Evolutionary conservation across 1,140 invertebrate genomes (phyloP).

Genomic region (Euborellia annulipes): DNA sequence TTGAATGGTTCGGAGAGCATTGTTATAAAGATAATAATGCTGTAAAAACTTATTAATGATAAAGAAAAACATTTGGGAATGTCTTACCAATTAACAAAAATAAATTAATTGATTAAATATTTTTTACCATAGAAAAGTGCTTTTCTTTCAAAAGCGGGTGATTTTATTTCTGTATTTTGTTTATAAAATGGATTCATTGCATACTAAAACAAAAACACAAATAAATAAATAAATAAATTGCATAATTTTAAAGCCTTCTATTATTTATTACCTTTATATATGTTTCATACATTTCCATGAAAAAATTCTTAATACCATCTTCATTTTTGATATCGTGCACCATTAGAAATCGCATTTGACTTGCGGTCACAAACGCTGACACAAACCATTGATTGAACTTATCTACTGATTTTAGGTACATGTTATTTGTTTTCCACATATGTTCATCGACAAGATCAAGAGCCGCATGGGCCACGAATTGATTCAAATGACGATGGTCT

Average conservation of each 20-base stretch:
- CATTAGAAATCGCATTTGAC: slow-evolving; percentile 71
- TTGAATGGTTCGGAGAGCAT: slow-evolving; percentile 48
- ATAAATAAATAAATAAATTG: slow-evolving; percentile 2
- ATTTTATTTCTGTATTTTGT: slow-evolving; percentile 81
- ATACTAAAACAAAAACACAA: slow-evolving; percentile 40
- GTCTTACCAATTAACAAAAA: no score
- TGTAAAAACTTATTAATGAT: no score
- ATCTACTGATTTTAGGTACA: slow-evolving; percentile 95
- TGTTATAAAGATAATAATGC: slow-evolving; percentile 27
- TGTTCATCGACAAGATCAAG: slow-evolving; percentile 96
- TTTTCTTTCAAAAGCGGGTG: slow-evolving; percentile 91
- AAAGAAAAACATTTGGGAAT: no score
- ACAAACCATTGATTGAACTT: slow-evolving; percentile 99
- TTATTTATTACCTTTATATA: slow-evolving; percentile 70
- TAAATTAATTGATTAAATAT: slow-evolving; percentile 42
- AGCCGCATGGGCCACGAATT: slow-evolving; percentile 97
- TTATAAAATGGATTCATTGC: slow-evolving; percentile 97
- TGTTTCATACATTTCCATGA: slow-evolving; percentile 93
- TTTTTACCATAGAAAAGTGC: slow-evolving; percentile 81
- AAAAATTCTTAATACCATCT: slow-evolving; percentile 97
- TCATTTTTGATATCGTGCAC: slow-evolving; percentile 95
- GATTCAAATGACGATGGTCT: slow-evolving; percentile 91
- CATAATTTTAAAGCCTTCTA: slow-evolving; percentile 1
- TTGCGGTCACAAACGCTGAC: slow-evolving; percentile 95
- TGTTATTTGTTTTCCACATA: slow-evolving; percentile 88